Conservation (phyloP, 2,888 invertebrate species). For the Apotomis turbidana region DNA sequence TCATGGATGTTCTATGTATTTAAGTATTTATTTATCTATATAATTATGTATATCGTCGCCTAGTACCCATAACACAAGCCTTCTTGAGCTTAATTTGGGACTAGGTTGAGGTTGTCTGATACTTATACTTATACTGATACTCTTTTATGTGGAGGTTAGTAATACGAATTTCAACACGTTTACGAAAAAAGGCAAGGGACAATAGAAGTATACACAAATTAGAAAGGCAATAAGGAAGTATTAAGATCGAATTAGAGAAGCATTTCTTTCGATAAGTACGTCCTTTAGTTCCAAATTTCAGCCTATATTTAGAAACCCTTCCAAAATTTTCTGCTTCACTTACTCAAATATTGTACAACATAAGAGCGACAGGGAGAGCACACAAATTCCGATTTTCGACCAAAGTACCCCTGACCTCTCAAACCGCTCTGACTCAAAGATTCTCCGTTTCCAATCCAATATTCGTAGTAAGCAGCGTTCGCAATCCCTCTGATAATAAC, state of each 20-base stretch:
- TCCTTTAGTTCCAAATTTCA: too few relatives aligned
- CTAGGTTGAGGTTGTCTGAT: too few relatives aligned
- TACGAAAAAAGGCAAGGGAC: neutral
- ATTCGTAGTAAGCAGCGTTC: constrained; percentile 32
- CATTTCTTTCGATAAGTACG: neutral
- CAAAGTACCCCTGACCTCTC: neutral
- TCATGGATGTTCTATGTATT: too few relatives aligned
- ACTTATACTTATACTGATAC: too few relatives aligned
- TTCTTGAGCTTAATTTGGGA: too few relatives aligned
- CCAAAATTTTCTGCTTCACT: too few relatives aligned
- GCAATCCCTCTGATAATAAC: constrained; percentile 47
- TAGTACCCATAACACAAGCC: too few relatives aligned
- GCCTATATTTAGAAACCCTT: too few relatives aligned
- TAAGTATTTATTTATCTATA: too few relatives aligned
- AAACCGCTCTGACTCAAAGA: constrained; percentile 10
- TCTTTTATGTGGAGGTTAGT: too few relatives aligned
- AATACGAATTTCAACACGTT: neutral
- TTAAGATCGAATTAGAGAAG: constrained; percentile 2
- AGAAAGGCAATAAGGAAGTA: neutral
- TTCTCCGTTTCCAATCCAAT: constrained; percentile 31
- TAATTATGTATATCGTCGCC: too few relatives aligned
- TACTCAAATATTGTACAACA: too few relatives aligned
- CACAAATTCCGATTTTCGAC: neutral
- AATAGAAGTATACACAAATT: neutral
- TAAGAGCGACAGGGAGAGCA: neutral